These are phyloP conservation scores for Tetramorium simillimum DNA, from an alignment of 1,140 invertebrate species.

Conservation along the genomic window DNA sequence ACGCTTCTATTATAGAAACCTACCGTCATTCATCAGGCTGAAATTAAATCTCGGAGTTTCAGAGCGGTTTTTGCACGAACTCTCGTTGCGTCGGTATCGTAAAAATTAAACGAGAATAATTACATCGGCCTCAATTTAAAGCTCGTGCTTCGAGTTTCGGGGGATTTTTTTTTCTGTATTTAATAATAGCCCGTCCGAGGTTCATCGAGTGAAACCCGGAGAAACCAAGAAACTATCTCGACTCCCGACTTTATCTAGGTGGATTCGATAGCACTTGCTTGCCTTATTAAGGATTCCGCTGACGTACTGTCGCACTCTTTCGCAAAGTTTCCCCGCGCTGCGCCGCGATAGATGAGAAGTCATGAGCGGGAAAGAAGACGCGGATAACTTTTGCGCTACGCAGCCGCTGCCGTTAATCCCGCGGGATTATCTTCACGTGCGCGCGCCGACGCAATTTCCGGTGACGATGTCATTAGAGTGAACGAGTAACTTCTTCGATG, in stretches of 20 bases:
- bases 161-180: neutral
- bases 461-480: neutral
- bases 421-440: constrained; percentile 48
- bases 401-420: constrained; percentile 42
- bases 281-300: constrained; percentile 60
- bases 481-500: constrained; percentile 40
- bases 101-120: constrained; percentile 38
- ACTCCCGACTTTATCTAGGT: neutral
- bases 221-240: neutral
- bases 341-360: constrained; percentile 4
- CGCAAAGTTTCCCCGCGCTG: neutral
- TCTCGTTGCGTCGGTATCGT: neutral
- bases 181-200: constrained; percentile 4
- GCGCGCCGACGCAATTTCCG: constrained; percentile 50
- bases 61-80: neutral
- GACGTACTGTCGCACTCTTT: constrained; percentile 33
- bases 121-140: neutral
- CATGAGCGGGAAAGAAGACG: neutral
- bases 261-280: neutral
- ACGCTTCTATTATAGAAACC: neutral
- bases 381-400: constrained; percentile 25
- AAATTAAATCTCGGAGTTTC: constrained; percentile 31
- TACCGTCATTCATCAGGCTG: constrained; percentile 3
- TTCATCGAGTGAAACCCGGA: neutral
- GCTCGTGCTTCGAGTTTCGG: neutral